A percentile compares a stretch with the other conserved stretches of the same genome.
Evolutionary conservation across 2,888 invertebrate genomes (phyloP).

Genomic region (Eristalinus aeneus): DNA sequence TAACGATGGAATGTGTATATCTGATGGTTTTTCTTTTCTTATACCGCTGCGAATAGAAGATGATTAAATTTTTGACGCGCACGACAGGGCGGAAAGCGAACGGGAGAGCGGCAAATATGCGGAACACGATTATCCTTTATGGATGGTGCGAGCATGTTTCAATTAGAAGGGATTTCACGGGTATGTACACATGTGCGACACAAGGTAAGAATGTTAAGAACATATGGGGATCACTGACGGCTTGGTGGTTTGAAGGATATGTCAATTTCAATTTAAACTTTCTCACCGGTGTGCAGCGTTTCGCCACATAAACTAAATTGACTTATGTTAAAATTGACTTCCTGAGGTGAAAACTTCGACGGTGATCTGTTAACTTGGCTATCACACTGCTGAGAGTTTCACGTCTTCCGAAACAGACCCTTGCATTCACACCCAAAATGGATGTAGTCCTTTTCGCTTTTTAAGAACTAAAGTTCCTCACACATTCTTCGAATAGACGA

Average conservation of each 20-base stretch:
- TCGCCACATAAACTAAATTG: neutral
- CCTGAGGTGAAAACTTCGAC: neutral
- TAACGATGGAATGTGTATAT: constrained; percentile 7
- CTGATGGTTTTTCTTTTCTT: neutral
- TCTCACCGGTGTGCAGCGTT: neutral
- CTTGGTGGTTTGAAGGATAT: neutral
- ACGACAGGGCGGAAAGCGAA: constrained; percentile 27
- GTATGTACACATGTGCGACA: neutral
- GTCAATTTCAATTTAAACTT: neutral
- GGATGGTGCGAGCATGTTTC: constrained; percentile 45
- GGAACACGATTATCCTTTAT: constrained; percentile 57
- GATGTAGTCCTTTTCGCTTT: no score
- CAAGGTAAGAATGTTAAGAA: neutral
- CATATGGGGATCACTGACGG: neutral
- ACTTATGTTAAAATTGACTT: neutral
- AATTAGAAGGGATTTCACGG: constrained; percentile 47
- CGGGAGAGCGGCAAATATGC: constrained; percentile 23
- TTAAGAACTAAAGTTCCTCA: no score
- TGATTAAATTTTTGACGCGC: constrained; percentile 69
- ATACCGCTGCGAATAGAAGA: constrained; percentile 27
- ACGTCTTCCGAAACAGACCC: no score
- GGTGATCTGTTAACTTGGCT: no score
- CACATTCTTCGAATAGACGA: no score
- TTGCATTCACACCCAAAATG: no score
- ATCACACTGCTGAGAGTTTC: no score